Percentiles rank a stretch among this genome's conserved stretches.
phyloP scores from a whole-genome alignment of 1,140 invertebrate species.

The Calephelis nemesis region DNA sequence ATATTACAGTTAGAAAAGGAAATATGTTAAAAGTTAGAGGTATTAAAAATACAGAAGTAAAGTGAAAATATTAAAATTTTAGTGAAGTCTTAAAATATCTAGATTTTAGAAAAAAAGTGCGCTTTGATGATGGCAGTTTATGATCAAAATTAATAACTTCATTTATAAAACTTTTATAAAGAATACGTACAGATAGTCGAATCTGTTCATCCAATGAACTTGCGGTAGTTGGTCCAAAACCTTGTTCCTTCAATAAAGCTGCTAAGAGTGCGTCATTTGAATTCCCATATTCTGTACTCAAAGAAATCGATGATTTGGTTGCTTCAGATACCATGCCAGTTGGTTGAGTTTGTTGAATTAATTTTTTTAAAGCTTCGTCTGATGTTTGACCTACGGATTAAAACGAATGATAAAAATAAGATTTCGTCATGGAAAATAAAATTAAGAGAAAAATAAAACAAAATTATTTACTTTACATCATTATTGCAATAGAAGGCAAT shows the following conservation, averaged over 20 bases:
- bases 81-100: slow-evolving; percentile 19
- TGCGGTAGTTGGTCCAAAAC: slow-evolving; percentile 83
- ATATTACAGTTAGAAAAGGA: slow-evolving; percentile 58
- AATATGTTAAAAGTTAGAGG: slow-evolving; percentile 18
- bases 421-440: not conserved
- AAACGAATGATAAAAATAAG: not conserved
- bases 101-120: not conserved
- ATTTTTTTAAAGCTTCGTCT: slow-evolving; percentile 67
- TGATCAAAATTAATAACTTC: not conserved
- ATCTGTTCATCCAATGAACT: slow-evolving; percentile 80
- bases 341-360: slow-evolving; percentile 61
- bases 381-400: slow-evolving; percentile 55
- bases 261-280: slow-evolving; percentile 84
- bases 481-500: too few species aligned
- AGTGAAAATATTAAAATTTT: slow-evolving; percentile 30
- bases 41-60: slow-evolving; percentile 30
- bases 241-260: slow-evolving; percentile 83
- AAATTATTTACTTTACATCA: too few species aligned
- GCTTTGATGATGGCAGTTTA: not conserved
- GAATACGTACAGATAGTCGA: slow-evolving; percentile 79
- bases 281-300: slow-evolving; percentile 79
- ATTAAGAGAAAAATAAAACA: not conserved
- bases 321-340: slow-evolving; percentile 66
- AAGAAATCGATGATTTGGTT: slow-evolving; percentile 63
- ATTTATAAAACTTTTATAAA: not conserved